Base-by-base conservation (phyloP, 2,113 vertebrate species). In the Actinemys pallida region DNA sequence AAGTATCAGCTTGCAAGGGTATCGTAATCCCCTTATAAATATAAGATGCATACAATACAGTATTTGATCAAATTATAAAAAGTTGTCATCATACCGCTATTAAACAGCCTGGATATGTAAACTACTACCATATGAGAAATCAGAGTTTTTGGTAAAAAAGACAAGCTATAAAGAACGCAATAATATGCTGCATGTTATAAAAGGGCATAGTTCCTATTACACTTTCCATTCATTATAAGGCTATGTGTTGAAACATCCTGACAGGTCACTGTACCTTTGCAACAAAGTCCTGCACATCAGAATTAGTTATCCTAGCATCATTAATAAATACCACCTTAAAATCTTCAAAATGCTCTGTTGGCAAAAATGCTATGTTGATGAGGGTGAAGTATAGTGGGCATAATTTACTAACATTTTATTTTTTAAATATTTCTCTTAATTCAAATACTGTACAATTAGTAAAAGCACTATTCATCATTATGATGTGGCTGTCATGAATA, bases 41-140 rank as follows among this genome's bases (percentile, higher is more conserved):
- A 97, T 96, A 84, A 90, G 95, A 97, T 22, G 86, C 42, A 83
- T 20, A 78, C 62, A 96, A 80, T 62, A 78, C 69, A 96, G 76
- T 75, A 94, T 94, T 95, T 97, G 95, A 97, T 94, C 92, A 96
- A 95, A 97, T 86, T 80, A 96, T 6, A 96, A 84, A 90, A 81
- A 94, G 86, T 24, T 80, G 72, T 16, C 93, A 90, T 87, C 88
- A 27, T 84, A 93, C 20, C 39, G 84, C 78, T 90, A 75, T 42
- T 39, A 93, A 96, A 87, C 54, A 94, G 83, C 75, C 90, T 88
- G 82, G 65, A 72, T 88, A 89, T n/a, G 25, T 53, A 45, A 96
- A 94, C 90, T 95, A 96, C 29, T 79, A 84, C 62, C 42, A 94
- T 81, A 84, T 29, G 31, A n/a, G 3, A 45, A 47, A 78, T 62